Base-by-base conservation (phyloP, 2,888 invertebrate species). In the Ptilodon capucinus region DNA sequence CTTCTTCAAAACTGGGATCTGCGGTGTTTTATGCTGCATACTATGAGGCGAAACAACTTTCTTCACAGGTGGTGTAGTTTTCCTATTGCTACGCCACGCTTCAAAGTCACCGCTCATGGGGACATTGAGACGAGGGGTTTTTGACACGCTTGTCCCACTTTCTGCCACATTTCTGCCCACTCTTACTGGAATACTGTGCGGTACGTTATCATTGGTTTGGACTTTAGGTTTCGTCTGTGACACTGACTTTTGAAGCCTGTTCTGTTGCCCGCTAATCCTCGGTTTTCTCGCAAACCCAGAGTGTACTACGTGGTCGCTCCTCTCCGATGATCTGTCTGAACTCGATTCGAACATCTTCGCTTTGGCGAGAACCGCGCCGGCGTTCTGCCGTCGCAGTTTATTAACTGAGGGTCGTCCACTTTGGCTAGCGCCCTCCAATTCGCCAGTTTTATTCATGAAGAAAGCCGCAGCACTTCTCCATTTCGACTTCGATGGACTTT, bases 351-450 rank as follows among this genome's bases (percentile, higher is more conserved):
- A 96, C 18, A 96, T 84, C 74, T 94, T 94, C 0, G 95, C 95
- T 85, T 95, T 96, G 1, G 95, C 95, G 49, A 95, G 83, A 0
- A 96, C 96, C 88, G 95, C 95, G 6, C 96, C 96, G 5, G 95
- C 95, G 76, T 96, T 96, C 77, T 95, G 94, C 40, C 92, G 91
- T 19, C 95, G 89, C 23, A 96, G 73, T 64, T 94, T 94, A 16
- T 94, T 95, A 9, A 96, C 93, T 0, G 96, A 96, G 0, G 94
- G 94, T 48, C 96, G 91, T 0, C 94, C 94, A 19, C 92, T 92
- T 40, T 87, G 87, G 43, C 85, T 84, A 35, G 82, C 76, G 11
- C 72, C 78, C n/a, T 86, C 86, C 19, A 84, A 62, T 51, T 90
- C 87, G 2, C 90, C 91, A 11, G 89, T 90, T 54, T 91, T 88